Base-by-base conservation (phyloP, 2,113 vertebrate species). In the Amazona guildingii region DNA sequence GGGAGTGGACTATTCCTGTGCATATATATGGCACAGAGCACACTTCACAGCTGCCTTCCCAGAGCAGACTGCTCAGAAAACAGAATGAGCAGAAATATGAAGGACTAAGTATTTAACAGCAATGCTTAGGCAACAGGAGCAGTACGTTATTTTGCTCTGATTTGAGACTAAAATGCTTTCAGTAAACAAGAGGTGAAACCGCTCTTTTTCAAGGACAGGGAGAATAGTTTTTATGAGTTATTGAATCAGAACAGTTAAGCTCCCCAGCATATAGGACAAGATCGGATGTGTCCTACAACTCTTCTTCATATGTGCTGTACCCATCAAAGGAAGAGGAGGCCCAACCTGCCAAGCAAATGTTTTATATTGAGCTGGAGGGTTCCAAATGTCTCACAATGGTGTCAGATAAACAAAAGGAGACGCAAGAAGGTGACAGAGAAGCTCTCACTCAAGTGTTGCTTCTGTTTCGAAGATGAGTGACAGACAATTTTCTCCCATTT, bases 361-460 rank as follows among this genome's bases (percentile, higher is more conserved):
- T 97, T 97, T 97, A 88, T 97, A 95, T 93, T 92, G 97, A 93
- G 92, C 91, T 80, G 79, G 76, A 88, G 91, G 82, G 93, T 86
- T 96, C 96, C 91, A 95, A 97, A 96, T 94, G 95, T 96, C 93
- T 97, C 94, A 92, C 92, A 92, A 94, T 69, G 8, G 96, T 97
- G 91, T 98, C 96, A 97, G 92, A 94, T 96, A 96, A 97, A 97
- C 97, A 98, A 98, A 97, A 94, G 97, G 94, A 97, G 96, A 94
- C 80, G 73, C 17, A 1, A 72, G 72, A 96, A 96, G 90, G 86
- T 96, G 88, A 96, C 94, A 84, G 92, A 69, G 91, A 91, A 86
- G 88, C 86, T 96, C 96, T 96, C 92, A 85, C 92, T 94, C 88
- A 83, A 87, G 93, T 90, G 93, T 83, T 95, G 94, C 70, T 93